phyloP scores from a whole-genome alignment of 2,113 vertebrate species.

The Tympanuchus pallidicinctus region DNA sequence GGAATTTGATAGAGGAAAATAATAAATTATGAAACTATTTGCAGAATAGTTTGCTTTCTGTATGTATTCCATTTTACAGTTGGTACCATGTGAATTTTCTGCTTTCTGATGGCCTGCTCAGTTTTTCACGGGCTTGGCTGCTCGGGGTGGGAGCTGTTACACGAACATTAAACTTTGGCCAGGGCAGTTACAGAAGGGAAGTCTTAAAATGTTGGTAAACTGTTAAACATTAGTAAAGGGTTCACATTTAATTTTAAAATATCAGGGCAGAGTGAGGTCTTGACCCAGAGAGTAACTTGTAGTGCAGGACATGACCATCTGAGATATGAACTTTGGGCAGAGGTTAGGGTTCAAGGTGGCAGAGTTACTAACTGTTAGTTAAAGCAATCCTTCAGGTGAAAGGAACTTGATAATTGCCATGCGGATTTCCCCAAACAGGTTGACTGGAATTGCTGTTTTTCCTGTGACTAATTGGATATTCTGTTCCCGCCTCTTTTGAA shows the following conservation, averaged over 20 bases:
- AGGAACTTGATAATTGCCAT: slow-evolving; percentile 22
- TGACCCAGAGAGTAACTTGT: not conserved
- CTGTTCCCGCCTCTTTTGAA: not conserved
- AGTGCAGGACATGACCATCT: not conserved
- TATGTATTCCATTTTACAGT: not conserved
- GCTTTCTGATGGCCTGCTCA: not conserved
- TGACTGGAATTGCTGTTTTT: slow-evolving; percentile 10
- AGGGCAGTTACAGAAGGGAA: not conserved
- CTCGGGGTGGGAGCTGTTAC: not conserved
- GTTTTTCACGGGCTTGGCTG: not conserved
- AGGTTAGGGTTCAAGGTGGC: not conserved
- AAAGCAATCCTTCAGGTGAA: slow-evolving; percentile 1
- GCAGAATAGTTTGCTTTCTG: not conserved
- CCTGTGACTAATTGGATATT: slow-evolving; percentile 39
- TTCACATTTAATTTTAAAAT: not conserved
- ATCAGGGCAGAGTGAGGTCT: not conserved
- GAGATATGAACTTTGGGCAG: not conserved
- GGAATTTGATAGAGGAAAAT: not conserved
- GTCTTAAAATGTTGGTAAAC: not conserved
- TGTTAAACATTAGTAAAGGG: not conserved
- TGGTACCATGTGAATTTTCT: not conserved
- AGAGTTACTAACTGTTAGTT: not conserved
- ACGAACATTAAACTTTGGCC: not conserved
- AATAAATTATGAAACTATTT: not conserved
- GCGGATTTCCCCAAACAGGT: slow-evolving; percentile 13